Evolutionary conservation across 2,113 vertebrate species (phyloP), one percentile per base, ranked within the genome.

Genomic region (Panthera uncia): DNA sequence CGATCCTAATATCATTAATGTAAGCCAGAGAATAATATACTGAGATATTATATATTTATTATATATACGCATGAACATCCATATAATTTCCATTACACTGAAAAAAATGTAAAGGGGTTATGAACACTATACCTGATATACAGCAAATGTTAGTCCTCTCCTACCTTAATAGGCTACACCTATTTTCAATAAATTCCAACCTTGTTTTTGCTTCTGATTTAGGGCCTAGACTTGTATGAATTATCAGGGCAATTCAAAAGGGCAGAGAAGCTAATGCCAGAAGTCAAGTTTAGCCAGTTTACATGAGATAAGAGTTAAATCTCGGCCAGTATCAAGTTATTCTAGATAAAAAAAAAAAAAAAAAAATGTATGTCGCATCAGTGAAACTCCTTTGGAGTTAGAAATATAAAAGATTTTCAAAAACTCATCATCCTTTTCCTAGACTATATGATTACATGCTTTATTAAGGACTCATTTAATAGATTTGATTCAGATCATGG

Each of bases 141-240:
- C 4, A 55, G 61, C 36, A 78, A 69, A 89, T 31, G 25, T 73
- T 36, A 89, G 27, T 16, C 29, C 36, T 63, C 23, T 27, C 61
- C 63, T 79, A 57, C 4, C 38, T 95, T 87, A 69, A 74, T 1
- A 87, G 63, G 48, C 10, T 50, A 73, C 10, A 29, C 61, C 73
- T 96, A 41, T 84, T 96, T 97, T 80, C 25, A 63, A 8, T 63
- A 68, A 45, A 21, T 41, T 83, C 68, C 84, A 89, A 80, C 95
- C 3, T 87, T 55, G 31, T 25, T 63, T 94, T 74, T 33, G 7
- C 48, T 55, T 76, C n/a, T 76, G 12, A 80, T 89, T 93, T 69
- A 92, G 25, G 8, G 18, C 33, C n/a, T 66, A 57, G 38, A 82
- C 23, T 74, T 14, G 11, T 16, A 29, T 29, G 41, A 97, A 86